A percentile compares a stretch with the other conserved stretches of the same genome.
Conservation (phyloP, 2,797 vertebrate genomes). For the Tapirus indicus region DNA sequence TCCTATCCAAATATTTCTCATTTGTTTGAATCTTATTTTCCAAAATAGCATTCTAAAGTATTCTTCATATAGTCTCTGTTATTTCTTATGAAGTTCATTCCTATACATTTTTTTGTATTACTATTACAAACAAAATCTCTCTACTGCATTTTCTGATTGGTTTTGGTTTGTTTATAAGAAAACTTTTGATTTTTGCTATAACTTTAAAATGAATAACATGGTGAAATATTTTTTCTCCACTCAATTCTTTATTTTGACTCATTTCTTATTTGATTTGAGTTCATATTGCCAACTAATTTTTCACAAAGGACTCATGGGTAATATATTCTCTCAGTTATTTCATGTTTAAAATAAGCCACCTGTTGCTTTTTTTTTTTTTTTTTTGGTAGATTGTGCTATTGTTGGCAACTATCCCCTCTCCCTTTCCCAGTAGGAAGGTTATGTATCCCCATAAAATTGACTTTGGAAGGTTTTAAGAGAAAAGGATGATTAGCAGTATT, state of each 20-base stretch:
- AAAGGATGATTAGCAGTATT: neutral
- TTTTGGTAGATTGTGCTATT: neutral
- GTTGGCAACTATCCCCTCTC: neutral
- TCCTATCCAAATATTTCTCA: neutral
- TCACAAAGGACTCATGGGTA: neutral
- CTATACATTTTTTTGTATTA: neutral
- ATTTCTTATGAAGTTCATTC: neutral
- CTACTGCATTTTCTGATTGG: neutral
- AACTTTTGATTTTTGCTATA: neutral
- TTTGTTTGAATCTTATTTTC: neutral
- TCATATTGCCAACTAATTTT: constrained; percentile 1
- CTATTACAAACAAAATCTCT: neutral
- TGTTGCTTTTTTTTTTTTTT: neutral
- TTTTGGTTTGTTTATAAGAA: neutral
- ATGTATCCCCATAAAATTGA: neutral
- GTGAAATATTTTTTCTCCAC: neutral
- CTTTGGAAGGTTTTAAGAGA: neutral
- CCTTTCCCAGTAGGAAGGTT: neutral
- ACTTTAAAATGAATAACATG: neutral
- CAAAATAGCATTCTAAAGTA: neutral
- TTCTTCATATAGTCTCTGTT: neutral
- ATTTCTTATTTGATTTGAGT: constrained; percentile 48
- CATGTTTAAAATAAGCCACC: neutral
- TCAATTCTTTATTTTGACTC: neutral
- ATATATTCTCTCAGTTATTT: neutral